Evolutionary conservation across 2,888 invertebrate species (phyloP).

Genomic region (Xanthia icteritia): DNA sequence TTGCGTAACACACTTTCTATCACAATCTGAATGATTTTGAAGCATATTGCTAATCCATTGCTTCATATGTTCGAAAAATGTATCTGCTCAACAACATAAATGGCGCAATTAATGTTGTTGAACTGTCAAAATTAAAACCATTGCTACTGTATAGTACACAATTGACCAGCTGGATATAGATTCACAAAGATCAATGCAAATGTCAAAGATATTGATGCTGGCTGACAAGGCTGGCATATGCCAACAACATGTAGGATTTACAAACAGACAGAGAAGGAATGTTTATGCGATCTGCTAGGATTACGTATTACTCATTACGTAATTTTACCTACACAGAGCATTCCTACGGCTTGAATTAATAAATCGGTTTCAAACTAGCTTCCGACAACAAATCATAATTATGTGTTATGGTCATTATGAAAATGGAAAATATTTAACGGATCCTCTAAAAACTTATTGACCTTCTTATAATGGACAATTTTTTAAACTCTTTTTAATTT

Average conservation of each 20-base stretch:
- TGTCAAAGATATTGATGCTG: conserved; percentile 13
- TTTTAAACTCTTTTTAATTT: too few relatives aligned
- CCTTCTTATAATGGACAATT: too few relatives aligned
- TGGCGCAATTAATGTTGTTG: too few relatives aligned
- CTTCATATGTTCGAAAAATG: too few relatives aligned
- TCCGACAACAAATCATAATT: not conserved
- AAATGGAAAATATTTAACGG: not conserved
- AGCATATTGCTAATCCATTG: too few relatives aligned
- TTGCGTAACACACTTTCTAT: too few relatives aligned
- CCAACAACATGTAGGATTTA: conserved; percentile 1
- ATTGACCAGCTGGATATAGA: too few relatives aligned
- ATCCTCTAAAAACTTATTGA: not conserved
- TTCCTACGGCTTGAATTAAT: not conserved
- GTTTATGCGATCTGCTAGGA: not conserved
- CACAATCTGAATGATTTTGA: too few relatives aligned
- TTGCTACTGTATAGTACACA: too few relatives aligned
- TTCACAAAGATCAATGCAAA: not conserved
- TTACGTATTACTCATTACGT: not conserved
- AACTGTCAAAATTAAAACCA: too few relatives aligned
- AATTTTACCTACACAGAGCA: not conserved
- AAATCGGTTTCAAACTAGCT: not conserved
- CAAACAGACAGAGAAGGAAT: not conserved
- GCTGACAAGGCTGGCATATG: not conserved
- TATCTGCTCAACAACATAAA: too few relatives aligned
- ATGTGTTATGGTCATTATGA: too few relatives aligned